Conservation (phyloP, 2,888 invertebrate species). For the Andrena chrysosceles region DNA sequence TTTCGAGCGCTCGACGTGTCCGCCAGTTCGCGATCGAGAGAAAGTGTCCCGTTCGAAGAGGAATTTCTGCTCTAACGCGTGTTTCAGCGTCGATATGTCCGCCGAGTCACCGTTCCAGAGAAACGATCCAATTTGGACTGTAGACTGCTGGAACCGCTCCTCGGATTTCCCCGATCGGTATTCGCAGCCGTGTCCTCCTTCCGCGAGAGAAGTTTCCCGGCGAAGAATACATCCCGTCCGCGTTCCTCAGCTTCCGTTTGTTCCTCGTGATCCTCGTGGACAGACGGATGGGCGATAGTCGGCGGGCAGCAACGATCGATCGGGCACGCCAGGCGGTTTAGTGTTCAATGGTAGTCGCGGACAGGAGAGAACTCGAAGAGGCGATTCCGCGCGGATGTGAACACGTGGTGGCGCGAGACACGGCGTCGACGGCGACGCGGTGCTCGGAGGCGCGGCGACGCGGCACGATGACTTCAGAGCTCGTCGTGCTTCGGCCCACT, state of each 20-base stretch:
- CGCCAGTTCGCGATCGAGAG: neutral
- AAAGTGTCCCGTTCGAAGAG: neutral
- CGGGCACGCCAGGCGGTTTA: neutral
- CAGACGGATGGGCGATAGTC: neutral
- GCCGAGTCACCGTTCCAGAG: neutral
- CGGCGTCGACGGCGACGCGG: constrained; percentile 57
- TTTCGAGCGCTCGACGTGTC: neutral
- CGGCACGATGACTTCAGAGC: constrained; percentile 87
- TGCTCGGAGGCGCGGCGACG: constrained; percentile 66
- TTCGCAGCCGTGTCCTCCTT: neutral
- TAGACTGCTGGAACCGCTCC: neutral
- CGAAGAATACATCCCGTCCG: constrained; percentile 17
- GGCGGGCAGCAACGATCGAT: constrained; percentile 17
- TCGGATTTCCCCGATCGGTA: neutral
- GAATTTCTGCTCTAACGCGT: neutral
- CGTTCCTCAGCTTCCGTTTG: constrained; percentile 12
- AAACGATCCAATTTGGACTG: neutral
- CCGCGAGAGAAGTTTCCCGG: constrained; percentile 14
- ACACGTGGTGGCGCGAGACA: constrained; percentile 70
- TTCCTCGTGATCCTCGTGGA: neutral
- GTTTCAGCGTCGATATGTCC: neutral
- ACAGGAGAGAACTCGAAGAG: constrained; percentile 50
- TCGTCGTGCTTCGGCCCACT: constrained; percentile 99
- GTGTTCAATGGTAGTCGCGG: constrained; percentile 39
- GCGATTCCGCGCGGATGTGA: constrained; percentile 63